Evolutionary conservation across 2,113 vertebrate genomes (phyloP), one percentile per base, ranked within the genome.

Genomic region (Thamnophis sirtalis): DNA sequence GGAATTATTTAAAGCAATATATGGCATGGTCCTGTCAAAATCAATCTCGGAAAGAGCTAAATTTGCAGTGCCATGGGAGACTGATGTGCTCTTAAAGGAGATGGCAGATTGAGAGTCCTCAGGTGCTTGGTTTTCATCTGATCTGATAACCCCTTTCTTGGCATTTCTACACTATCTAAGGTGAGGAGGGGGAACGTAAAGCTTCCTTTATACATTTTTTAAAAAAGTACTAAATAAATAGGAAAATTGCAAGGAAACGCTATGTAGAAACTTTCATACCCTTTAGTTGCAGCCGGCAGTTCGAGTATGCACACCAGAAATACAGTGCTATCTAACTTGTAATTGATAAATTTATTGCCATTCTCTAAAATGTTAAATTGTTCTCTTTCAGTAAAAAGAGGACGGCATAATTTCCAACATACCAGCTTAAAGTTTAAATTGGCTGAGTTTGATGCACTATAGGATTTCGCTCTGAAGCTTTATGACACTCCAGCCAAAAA

Each of bases 61-160:
- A 89, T 90, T 93, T 73, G 88, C 94, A 90, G 91, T n/a, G 58
- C 48, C 90, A 26, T 89, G 68, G 7, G 50, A 53, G 95, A 89
- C 97, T 96, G 97, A 96, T 97, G 96, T 96, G 95, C 89, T 93
- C 43, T 93, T 92, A 94, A 38, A 94, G 95, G 93, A 90, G 4
- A 13, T 86, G 95, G 95, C 96, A 97, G 96, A 95, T 89, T 96
- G 96, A 93, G 87, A 55, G 60, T 93, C 95, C 91, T 94, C 87
- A 10, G 94, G 95, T 89, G 93, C 96, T 93, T 96, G 95, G 54
- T 95, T 96, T 94, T 93, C 94, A 94, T 95, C 93, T 91, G 96
- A 96, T 96, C 96, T 95, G 95, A 96, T 92, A 95, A 95, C 96
- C 94, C 91, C 0, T 2, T 55, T 84, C 38, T 1, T 92, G 90